These are phyloP conservation scores for Arrhamphus sclerolepis DNA, from an alignment of 2,797 vertebrate genomes.

Conservation along the genomic window DNA sequence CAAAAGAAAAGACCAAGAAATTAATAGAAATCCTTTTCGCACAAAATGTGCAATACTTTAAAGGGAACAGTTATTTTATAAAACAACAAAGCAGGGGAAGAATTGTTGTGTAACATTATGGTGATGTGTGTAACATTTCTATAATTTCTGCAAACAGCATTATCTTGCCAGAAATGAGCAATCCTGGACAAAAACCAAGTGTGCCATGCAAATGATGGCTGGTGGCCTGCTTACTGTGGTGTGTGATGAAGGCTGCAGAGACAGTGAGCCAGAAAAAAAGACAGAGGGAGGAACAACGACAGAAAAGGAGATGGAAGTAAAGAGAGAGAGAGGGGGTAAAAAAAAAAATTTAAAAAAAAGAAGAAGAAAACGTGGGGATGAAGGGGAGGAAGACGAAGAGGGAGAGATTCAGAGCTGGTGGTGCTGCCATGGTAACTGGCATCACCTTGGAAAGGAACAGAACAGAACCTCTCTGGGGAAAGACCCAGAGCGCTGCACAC, in stretches of 20 bases:
- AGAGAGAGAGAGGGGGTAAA: constrained; percentile 10
- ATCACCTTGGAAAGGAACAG: constrained; percentile 73
- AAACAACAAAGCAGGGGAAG: not conserved
- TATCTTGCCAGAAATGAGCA: constrained; percentile 49
- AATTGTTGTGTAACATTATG: constrained; percentile 7
- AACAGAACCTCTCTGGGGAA: constrained; percentile 75
- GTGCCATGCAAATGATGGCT: constrained; percentile 67
- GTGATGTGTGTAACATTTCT: constrained; percentile 35
- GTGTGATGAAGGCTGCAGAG: constrained; percentile 37
- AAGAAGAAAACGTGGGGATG: constrained; percentile 35
- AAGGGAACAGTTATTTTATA: not conserved
- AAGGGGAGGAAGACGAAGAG: constrained; percentile 45
- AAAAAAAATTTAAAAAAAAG: constrained; percentile 11
- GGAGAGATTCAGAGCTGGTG: constrained; percentile 69
- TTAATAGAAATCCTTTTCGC: not conserved
- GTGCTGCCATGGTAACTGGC: constrained; percentile 78
- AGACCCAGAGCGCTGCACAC: constrained; percentile 51
- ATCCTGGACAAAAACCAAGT: constrained; percentile 60
- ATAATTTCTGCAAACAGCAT: constrained; percentile 48
- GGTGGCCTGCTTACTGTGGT: constrained; percentile 64
- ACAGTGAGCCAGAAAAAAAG: constrained; percentile 5
- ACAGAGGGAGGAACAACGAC: not conserved
- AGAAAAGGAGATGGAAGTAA: not conserved
- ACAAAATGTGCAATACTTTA: not conserved
- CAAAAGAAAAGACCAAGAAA: not conserved